A percentile compares a stretch with the other conserved stretches of the same genome.
Conservation (phyloP, 1,140 invertebrate species). For the Zaprionus taronus region DNA sequence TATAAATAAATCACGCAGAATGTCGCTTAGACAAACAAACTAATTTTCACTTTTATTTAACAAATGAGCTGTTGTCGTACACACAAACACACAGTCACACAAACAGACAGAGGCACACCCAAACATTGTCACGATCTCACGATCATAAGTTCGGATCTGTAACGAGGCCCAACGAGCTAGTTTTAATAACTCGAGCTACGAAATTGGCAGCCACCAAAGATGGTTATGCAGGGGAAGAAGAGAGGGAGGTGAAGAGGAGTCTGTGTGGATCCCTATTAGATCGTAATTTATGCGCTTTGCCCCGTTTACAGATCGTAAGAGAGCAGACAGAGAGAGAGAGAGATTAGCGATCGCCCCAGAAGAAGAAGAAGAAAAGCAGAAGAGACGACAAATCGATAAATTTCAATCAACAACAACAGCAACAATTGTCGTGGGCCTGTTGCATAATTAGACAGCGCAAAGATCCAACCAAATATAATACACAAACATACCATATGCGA, state of each 20-base stretch:
- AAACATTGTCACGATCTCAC: constrained; percentile 20
- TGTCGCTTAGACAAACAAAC: constrained; percentile 64
- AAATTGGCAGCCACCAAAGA: constrained; percentile 65
- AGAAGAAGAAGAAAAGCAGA: constrained; percentile 9
- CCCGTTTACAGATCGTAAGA: constrained; percentile 31
- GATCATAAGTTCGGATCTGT: constrained; percentile 46
- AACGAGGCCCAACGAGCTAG: constrained; percentile 50
- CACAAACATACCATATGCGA: background rate
- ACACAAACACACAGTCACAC: constrained; percentile 25
- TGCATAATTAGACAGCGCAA: constrained; percentile 69
- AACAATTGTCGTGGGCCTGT: constrained; percentile 56
- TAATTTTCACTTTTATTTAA: constrained; percentile 77
- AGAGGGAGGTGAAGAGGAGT: background rate
- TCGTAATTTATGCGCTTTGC: constrained; percentile 31
- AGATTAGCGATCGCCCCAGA: constrained; percentile 57
- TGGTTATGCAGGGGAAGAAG: constrained; percentile 19
- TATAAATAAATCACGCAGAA: constrained; percentile 64
- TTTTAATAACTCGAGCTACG: constrained; percentile 48
- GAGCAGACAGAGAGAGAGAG: constrained; percentile 26
- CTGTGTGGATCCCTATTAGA: background rate
- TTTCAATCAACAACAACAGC: constrained; percentile 65
- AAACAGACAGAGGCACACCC: constrained; percentile 9
- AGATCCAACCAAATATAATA: constrained; percentile 9
- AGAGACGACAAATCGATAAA: constrained; percentile 66
- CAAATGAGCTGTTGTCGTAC: constrained; percentile 55